These are phyloP conservation scores for Porites divaricata DNA, from an alignment of 92 coral and sea anemone genomes.

Conservation along the genomic window DNA sequence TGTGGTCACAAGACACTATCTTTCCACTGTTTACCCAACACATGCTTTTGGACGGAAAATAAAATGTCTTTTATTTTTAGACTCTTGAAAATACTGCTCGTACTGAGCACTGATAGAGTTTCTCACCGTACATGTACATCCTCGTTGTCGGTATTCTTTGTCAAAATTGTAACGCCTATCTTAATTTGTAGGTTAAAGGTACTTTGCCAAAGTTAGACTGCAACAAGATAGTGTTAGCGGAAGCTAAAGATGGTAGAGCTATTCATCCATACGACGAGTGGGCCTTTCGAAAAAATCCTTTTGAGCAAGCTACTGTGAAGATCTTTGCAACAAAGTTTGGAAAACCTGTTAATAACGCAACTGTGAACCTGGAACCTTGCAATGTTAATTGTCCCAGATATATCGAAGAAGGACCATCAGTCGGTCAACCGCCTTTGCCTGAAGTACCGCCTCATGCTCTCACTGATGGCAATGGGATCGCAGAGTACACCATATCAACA, in stretches of 20 bases:
- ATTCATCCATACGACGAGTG: constrained; percentile 67
- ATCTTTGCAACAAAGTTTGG: constrained; percentile 79
- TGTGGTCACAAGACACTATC: too few relatives aligned
- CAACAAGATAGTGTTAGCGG: constrained; percentile 62
- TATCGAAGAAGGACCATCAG: not conserved
- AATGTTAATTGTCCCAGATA: not conserved
- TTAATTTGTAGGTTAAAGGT: constrained; percentile 51
- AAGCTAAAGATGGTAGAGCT: constrained; percentile 66
- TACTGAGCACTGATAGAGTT: not conserved
- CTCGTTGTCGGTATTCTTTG: not conserved
- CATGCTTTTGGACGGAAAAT: not conserved
- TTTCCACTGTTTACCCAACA: too few relatives aligned
- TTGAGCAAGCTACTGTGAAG: constrained; percentile 38
- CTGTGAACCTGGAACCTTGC: constrained; percentile 22
- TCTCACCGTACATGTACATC: not conserved
- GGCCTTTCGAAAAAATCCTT: constrained; percentile 64
- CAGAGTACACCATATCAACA: constrained; percentile 25
- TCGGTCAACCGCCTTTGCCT: constrained; percentile 40
- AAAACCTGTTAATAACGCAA: constrained; percentile 25
- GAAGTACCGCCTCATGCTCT: not conserved
- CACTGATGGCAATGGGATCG: constrained; percentile 61
- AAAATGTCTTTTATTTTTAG: too few relatives aligned
- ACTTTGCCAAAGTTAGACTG: constrained; percentile 39
- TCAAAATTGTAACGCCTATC: not conserved
- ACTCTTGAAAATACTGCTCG: not conserved